Conservation (phyloP, 92 coral and sea anemone species). For the Meandrina meandrites region DNA sequence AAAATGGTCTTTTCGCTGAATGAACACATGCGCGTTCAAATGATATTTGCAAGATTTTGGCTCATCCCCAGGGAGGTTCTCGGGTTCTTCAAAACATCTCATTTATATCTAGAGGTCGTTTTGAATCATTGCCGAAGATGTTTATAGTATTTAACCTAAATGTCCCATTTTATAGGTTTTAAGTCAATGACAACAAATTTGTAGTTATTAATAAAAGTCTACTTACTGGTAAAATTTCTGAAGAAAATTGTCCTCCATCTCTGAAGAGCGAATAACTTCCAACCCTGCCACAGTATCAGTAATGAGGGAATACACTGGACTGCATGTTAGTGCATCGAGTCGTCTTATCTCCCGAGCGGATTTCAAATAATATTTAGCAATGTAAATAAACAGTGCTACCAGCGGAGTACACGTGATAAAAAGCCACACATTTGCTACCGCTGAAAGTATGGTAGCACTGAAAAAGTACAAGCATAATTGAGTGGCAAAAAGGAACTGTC, state of each 20-base stretch:
- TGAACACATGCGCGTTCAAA: too few relatives aligned
- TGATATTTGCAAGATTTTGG: too few relatives aligned
- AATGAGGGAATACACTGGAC: slow-evolving; percentile 28
- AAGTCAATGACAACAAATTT: too few relatives aligned
- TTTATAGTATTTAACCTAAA: too few relatives aligned
- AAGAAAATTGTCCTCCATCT: slow-evolving; percentile 14
- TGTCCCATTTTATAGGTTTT: too few relatives aligned
- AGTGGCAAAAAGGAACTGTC: slow-evolving; percentile 9
- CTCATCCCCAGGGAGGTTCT: too few relatives aligned
- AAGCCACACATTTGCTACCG: slow-evolving; percentile 23
- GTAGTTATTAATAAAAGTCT: too few relatives aligned
- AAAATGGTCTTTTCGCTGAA: too few relatives aligned
- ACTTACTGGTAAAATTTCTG: slow-evolving; percentile 10
- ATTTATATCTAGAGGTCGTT: too few relatives aligned
- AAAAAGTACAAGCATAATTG: slow-evolving; percentile 1
- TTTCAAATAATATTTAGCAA: slow-evolving; percentile 73
- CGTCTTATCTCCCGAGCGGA: slow-evolving; percentile 85
- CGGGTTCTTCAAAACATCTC: too few relatives aligned
- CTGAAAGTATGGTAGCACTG: slow-evolving; percentile 16
- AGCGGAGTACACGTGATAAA: slow-evolving; percentile 47
- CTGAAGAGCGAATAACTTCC: slow-evolving; percentile 25
- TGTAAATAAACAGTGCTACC: slow-evolving; percentile 53
- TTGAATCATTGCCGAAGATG: too few relatives aligned
- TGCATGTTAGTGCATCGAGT: slow-evolving; percentile 66
- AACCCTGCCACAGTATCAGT: slow-evolving; percentile 27